phyloP scores from a whole-genome alignment of 2,888 invertebrate genomes.

The Clanis bilineata region DNA sequence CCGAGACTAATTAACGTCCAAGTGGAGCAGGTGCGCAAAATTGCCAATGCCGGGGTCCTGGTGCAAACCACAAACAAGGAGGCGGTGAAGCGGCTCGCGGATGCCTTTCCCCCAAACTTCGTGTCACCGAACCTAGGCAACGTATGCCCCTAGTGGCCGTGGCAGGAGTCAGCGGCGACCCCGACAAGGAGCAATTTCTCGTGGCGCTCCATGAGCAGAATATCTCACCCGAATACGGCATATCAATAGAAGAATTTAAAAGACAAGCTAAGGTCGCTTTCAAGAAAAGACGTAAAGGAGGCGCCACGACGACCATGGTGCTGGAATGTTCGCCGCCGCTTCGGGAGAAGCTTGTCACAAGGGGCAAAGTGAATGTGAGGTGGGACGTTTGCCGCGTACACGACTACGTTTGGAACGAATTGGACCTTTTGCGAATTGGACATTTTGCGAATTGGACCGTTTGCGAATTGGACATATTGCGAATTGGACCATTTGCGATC shows the following conservation, averaged over 20 bases:
- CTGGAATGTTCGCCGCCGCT: constrained; percentile 22
- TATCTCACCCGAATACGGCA: too few relatives aligned
- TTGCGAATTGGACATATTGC: too few relatives aligned
- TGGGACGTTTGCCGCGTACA: constrained; percentile 23
- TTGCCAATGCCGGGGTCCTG: constrained; percentile 23
- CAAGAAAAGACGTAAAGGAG: neutral
- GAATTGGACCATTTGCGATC: too few relatives aligned
- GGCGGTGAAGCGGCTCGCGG: constrained; percentile 9
- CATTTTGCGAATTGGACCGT: too few relatives aligned
- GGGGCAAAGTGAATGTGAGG: constrained; percentile 18
- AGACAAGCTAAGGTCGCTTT: constrained; percentile 6
- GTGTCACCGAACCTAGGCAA: constrained; percentile 15
- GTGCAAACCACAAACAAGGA: constrained; percentile 19
- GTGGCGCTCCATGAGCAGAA: constrained; percentile 18
- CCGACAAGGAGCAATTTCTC: accelerated
- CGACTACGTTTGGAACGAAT: too few relatives aligned
- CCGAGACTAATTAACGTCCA: neutral
- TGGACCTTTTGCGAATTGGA: too few relatives aligned
- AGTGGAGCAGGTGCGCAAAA: constrained; percentile 11
- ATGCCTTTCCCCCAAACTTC: constrained; percentile 7
- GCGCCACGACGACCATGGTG: too few relatives aligned
- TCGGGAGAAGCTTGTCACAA: neutral
- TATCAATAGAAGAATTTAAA: too few relatives aligned
- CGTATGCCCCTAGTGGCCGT: too few relatives aligned
- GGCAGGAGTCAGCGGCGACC: neutral